A percentile compares a stretch with the other conserved stretches of the same genome.
Evolutionary conservation across 2,797 vertebrate genomes (phyloP).

Genomic region (Telmatherina bonti): DNA sequence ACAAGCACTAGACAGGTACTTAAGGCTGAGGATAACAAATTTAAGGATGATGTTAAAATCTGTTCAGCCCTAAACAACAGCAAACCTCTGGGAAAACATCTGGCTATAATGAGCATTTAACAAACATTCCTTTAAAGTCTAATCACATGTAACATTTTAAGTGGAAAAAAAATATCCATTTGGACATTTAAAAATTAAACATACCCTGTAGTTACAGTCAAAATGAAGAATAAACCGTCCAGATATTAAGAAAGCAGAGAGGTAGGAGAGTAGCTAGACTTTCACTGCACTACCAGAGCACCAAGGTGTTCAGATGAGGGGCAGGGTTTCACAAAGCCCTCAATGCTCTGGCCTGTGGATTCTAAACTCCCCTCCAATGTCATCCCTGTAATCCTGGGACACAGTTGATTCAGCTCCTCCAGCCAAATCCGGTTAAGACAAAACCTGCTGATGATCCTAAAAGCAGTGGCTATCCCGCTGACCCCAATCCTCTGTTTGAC

Average conservation of each 20-base stretch:
- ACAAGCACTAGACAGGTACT: constrained; percentile 76
- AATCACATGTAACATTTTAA: neutral
- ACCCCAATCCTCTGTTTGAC: constrained; percentile 83
- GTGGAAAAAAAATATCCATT: constrained; percentile 14
- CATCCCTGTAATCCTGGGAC: constrained; percentile 88
- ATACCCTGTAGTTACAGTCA: constrained; percentile 29
- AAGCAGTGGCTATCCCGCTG: constrained; percentile 84
- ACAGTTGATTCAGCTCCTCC: constrained; percentile 88
- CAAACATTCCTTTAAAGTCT: constrained; percentile 32
- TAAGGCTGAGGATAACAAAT: constrained; percentile 73
- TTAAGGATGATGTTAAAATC: constrained; percentile 61
- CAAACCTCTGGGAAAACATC: constrained; percentile 47
- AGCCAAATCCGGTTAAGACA: constrained; percentile 93
- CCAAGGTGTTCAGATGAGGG: constrained; percentile 41
- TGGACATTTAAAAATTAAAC: neutral
- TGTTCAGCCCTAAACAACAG: constrained; percentile 43
- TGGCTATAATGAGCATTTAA: constrained; percentile 38
- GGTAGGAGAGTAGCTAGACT: constrained; percentile 12
- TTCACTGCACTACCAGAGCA: constrained; percentile 40
- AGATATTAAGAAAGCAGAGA: constrained; percentile 34
- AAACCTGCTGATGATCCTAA: constrained; percentile 89
- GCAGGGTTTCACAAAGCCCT: constrained; percentile 46
- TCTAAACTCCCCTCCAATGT: constrained; percentile 84
- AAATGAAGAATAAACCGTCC: constrained; percentile 29
- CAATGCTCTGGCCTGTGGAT: constrained; percentile 64